These are phyloP conservation scores for Synanceia verrucosa DNA, from an alignment of 2,797 vertebrate genomes.

Conservation along the genomic window DNA sequence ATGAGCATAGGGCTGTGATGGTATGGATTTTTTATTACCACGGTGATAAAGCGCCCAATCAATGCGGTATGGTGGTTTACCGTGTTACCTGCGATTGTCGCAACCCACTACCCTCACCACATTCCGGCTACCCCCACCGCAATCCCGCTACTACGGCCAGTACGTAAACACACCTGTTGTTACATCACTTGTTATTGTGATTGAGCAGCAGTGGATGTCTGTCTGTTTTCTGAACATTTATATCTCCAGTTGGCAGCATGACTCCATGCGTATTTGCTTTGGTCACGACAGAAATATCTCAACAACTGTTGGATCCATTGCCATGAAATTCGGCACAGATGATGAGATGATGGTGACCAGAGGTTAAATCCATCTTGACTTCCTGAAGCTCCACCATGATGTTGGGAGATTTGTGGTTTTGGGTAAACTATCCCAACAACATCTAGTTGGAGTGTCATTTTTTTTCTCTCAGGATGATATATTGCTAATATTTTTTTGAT, in stretches of 20 bases:
- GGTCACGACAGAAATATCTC: neutral
- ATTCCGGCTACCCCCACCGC: too few species aligned
- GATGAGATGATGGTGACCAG: neutral
- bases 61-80: too few species aligned
- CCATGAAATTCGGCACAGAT: neutral
- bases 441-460: neutral
- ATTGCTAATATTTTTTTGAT: neutral
- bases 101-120: too few species aligned
- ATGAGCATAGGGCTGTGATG: too few species aligned
- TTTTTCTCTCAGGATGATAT: neutral
- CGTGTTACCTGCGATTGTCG: too few species aligned
- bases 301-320: neutral
- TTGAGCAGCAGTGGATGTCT: neutral
- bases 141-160: too few species aligned
- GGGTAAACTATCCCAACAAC: neutral
- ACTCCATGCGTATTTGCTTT: neutral
- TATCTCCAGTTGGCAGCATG: neutral
- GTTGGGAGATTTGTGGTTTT: neutral
- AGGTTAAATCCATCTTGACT: neutral
- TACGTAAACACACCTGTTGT: conserved; percentile 26
- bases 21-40: too few species aligned
- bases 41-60: too few species aligned
- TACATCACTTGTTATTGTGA: conserved; percentile 11
- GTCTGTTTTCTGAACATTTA: neutral
- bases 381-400: neutral